Percentiles rank a stretch among this genome's conserved stretches.
These are phyloP conservation scores for Camptogramma bilineatum DNA, from an alignment of 2,888 invertebrate species.

Conservation along the genomic window DNA sequence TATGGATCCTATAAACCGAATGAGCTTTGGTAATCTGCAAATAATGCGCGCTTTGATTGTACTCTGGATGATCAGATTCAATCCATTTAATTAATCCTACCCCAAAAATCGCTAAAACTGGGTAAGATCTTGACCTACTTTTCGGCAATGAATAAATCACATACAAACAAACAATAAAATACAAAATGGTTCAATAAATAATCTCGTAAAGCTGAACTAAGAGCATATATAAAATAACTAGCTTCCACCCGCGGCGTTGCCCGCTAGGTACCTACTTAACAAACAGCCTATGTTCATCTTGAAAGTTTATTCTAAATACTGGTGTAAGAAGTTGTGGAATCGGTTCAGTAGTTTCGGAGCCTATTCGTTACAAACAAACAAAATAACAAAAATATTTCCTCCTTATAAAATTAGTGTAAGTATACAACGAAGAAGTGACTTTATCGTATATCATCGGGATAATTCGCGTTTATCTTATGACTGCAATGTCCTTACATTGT, in stretches of 20 bases:
- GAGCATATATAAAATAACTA: not conserved
- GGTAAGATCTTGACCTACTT: not conserved
- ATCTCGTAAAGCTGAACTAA: not conserved
- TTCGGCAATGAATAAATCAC: not conserved
- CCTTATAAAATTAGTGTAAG: no score
- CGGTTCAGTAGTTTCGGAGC: no score
- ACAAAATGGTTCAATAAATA: not conserved
- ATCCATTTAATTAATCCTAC: not conserved
- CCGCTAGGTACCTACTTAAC: no score
- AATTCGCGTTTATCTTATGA: slow-evolving; percentile 9
- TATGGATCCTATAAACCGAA: slow-evolving; percentile 7
- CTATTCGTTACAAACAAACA: no score
- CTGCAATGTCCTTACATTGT: slow-evolving; percentile 14
- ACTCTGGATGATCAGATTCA: not conserved
- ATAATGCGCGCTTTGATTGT: slow-evolving; percentile 1
- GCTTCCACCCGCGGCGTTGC: no score
- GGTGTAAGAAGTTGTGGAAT: no score
- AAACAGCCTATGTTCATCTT: no score
- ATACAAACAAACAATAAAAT: not conserved
- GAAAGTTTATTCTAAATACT: no score
- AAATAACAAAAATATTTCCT: no score
- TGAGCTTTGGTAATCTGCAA: not conserved
- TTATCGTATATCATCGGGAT: slow-evolving; percentile 12
- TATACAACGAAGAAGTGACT: not conserved
- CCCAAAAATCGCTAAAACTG: not conserved